Percentiles rank a stretch among this genome's conserved stretches.
These are phyloP conservation scores for Rafetus swinhoei DNA, from an alignment of 2,113 vertebrate species.

Conservation along the genomic window DNA sequence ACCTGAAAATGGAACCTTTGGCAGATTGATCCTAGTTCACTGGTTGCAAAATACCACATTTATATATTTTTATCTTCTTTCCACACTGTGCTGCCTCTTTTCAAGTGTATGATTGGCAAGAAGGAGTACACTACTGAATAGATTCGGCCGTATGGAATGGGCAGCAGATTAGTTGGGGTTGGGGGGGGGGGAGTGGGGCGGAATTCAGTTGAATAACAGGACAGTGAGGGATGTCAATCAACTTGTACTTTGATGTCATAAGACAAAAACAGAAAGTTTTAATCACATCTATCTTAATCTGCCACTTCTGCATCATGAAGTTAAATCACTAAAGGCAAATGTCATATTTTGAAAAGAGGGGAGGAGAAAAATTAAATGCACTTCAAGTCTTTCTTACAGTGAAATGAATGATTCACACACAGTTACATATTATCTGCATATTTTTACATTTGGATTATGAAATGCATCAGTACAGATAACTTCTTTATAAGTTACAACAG, in stretches of 20 bases:
- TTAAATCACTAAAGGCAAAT: neutral
- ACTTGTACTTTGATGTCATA: neutral
- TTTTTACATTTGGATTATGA: neutral
- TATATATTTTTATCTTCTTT: neutral
- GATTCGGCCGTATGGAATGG: neutral
- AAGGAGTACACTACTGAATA: neutral
- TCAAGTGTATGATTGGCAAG: neutral
- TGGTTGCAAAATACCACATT: neutral
- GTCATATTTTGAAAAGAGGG: neutral
- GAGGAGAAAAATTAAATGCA: neutral
- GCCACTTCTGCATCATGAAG: neutral
- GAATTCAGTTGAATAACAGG: neutral
- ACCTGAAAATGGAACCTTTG: neutral
- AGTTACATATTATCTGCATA: neutral
- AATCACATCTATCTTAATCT: neutral
- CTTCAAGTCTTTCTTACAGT: neutral
- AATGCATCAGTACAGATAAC: neutral
- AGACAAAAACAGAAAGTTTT: neutral
- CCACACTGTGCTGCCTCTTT: neutral
- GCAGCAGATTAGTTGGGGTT: neutral
- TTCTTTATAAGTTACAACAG: neutral
- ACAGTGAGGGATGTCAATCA: neutral
- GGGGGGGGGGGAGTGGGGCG: too few relatives aligned
- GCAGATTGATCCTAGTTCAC: neutral
- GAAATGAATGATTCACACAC: neutral